Evolutionary conservation across 2,797 vertebrate genomes (phyloP), one percentile per base, ranked within the genome.

Genomic region (Podarcis siculus): DNA sequence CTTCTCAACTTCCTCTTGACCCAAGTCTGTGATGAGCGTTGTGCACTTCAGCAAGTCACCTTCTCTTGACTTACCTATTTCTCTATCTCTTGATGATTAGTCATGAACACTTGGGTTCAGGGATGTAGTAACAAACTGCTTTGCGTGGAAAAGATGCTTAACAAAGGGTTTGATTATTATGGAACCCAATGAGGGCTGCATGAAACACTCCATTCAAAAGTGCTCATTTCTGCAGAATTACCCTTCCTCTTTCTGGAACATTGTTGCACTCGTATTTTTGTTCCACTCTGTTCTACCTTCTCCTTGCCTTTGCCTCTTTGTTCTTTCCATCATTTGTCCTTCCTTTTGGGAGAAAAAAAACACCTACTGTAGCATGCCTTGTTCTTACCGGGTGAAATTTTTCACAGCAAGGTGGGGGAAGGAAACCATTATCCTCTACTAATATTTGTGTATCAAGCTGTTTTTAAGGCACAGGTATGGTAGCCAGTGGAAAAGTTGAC

Each of bases 141-240:
- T 67, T 86, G 64, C 32, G 27, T 61, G 69, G 64, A 77, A 91
- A 78, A 55, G 45, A 7, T 27, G 37, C 0, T 5, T n/a, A 82
- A 79, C 81, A 91, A 90, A 75, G n/a, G 17, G 2, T 78, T 79
- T 80, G 72, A n/a, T 73, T 61, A 71, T 61, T 61, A 71, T 61
- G 77, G 27, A 80, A 61, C 27, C 13, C 35, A n/a, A 32, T 17
- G 3, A n/a, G 21, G 7, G 32, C 9, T 42, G 10, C 37, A 32
- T 27, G 4, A 64, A 73, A 39, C 30, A 32, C 10, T 61, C 35
- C 64, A 19, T 61, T 55, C 72, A 37, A 35, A 73, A 58, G 69
- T 73, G 69, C 13, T 45, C 8, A 23, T 55, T 71, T 71, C 4
- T 1, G 8, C 17, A 30, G 25, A 0, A 2, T 27, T 67, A 15